Conservation (phyloP, 1,140 invertebrate species). For the Limonius californicus region DNA sequence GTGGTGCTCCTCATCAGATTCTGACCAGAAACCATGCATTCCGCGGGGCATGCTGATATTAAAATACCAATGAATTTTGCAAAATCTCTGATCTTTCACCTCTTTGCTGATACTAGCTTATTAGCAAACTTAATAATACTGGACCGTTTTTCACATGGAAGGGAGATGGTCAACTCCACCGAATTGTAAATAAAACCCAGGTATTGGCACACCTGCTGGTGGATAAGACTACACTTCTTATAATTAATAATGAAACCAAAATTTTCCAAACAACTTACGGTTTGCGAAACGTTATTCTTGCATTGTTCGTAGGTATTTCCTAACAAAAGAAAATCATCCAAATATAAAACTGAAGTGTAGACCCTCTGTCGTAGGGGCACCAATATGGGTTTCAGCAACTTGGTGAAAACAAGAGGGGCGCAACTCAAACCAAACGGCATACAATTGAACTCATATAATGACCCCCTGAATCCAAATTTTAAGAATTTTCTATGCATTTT, state of each 20-base stretch:
- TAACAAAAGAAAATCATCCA: background rate
- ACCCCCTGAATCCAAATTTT: slow-evolving; percentile 27
- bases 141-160: too few species aligned
- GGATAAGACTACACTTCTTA: background rate
- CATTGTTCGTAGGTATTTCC: background rate
- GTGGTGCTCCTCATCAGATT: slow-evolving; percentile 25
- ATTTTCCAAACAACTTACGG: background rate
- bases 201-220: slow-evolving; percentile 26
- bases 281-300: background rate
- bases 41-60: slow-evolving; percentile 34
- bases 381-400: slow-evolving; percentile 35
- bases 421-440: slow-evolving; percentile 36
- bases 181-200: too few species aligned
- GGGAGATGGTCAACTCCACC: too few species aligned
- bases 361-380: background rate
- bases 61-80: slow-evolving; percentile 34
- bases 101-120: too few species aligned
- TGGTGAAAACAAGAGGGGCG: slow-evolving; percentile 39
- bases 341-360: background rate
- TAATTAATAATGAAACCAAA: background rate
- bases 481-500: slow-evolving; percentile 26
- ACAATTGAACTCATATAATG: slow-evolving; percentile 30
- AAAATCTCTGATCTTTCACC: too few species aligned
- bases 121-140: too few species aligned
- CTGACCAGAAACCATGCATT: slow-evolving; percentile 33